Evolutionary conservation across 2,888 invertebrate genomes (phyloP).

Genomic region (Noctuana brunneofusca): DNA sequence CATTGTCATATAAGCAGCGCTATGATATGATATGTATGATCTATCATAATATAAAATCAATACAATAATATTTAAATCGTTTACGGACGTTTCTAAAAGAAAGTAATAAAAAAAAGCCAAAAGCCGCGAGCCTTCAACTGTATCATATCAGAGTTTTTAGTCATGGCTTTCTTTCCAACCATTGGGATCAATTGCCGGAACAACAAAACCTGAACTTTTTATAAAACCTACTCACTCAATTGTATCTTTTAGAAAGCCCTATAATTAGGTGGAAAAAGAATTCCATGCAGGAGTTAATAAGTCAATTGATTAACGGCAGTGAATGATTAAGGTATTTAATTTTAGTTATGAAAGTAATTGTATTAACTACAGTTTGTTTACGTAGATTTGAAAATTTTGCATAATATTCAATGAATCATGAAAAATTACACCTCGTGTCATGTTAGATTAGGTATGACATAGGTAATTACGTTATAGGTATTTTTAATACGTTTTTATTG

Average conservation of each 20-base stretch:
- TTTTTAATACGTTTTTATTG: too few relatives aligned
- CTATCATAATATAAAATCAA: background rate
- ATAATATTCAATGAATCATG: too few relatives aligned
- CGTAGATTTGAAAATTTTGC: background rate
- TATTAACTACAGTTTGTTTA: background rate
- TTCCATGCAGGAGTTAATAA: constrained; percentile 9
- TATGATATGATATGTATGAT: too few relatives aligned
- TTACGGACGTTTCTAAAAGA: constrained; percentile 15
- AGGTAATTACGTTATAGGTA: too few relatives aligned
- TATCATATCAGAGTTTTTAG: constrained; percentile 9
- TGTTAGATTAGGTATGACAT: too few relatives aligned
- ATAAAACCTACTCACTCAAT: background rate
- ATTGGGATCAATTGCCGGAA: constrained; percentile 14
- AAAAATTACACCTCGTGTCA: too few relatives aligned
- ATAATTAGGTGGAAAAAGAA: constrained; percentile 12
- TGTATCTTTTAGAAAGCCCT: constrained; percentile 9
- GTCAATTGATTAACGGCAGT: constrained; percentile 7
- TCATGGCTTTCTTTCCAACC: constrained; percentile 5
- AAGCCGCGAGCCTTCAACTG: constrained; percentile 12
- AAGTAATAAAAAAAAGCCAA: constrained; percentile 3
- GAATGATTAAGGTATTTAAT: background rate
- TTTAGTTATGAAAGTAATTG: background rate
- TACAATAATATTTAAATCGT: background rate
- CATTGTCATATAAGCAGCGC: too few relatives aligned
- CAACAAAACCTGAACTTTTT: constrained; percentile 5